Evolutionary conservation across 2,888 invertebrate species (phyloP), one percentile per base, ranked within the genome.

Genomic region (Lampropteryx suffumata): DNA sequence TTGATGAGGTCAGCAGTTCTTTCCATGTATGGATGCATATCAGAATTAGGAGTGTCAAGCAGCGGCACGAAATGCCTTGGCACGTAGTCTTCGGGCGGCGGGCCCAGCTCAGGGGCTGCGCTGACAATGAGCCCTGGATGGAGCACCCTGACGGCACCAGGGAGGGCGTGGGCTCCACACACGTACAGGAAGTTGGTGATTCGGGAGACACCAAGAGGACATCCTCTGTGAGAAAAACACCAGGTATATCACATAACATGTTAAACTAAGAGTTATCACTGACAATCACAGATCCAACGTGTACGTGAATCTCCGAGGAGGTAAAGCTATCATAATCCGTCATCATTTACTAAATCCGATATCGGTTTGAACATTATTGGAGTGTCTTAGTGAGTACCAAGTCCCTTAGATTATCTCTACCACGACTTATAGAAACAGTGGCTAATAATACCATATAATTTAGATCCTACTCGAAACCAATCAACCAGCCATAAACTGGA

Each of bases 71-170:
- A 93, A 55, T 94, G 89, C 67, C 94, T 94, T 35, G 90, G 85
- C 0, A 91, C 91, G 55, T 92, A 94, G 40, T 90, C 89, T 64
- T 92, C 92, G 3, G 93, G 92, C 0, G 89, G 87, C 45, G 94
- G 93, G 0, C 97, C 96, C 35, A 97, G 91, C 73, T 97, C 97
- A 0, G 95, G 93, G 0, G 97, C 96, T 12, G 94, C 95, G 73
- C 96, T 97, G 44, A 97, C 93, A 29, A 97, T 93, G 66, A 95
- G 94, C 1, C 94, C 94, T 41, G 97, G 94, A 35, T 93, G 92
- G 26, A 94, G 84, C 1, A 92, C 91, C 57, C 92, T 92, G 27
- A 97, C 88, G 37, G 93, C 92, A 2, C 93, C 92, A 1, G 94
- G 93, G 39, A 94, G 91, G 0, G 94, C 94, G 40, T 94, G 94